Evolutionary conservation across 1,140 invertebrate genomes (phyloP).

Genomic region (Heliconius hewitsoni): DNA sequence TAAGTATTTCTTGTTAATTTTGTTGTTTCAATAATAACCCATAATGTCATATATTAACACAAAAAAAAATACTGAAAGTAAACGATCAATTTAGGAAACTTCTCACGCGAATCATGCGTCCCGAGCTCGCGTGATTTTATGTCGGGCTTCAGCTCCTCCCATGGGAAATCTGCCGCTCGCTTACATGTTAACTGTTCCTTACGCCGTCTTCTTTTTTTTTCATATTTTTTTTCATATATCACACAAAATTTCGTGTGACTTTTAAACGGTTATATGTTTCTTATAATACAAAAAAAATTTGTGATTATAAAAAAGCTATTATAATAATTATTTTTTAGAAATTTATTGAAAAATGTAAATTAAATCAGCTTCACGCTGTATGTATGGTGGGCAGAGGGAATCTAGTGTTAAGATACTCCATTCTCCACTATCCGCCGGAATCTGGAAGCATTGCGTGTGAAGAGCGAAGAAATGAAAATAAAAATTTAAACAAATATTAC

Average conservation of each 20-base stretch:
- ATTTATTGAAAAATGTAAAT: no score
- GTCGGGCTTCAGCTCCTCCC: constrained; percentile 59
- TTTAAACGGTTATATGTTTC: neutral
- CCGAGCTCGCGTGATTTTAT: constrained; percentile 59
- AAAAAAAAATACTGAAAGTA: neutral
- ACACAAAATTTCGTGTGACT: constrained; percentile 4
- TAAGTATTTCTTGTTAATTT: no score
- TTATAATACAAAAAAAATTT: neutral
- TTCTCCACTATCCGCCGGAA: no score
- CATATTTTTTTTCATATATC: neutral
- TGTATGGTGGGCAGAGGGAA: no score
- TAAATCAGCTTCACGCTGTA: no score
- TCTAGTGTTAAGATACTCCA: no score
- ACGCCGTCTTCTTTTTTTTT: neutral
- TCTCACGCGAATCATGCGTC: constrained; percentile 61
- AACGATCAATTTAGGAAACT: constrained; percentile 30
- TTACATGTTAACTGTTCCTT: constrained; percentile 3
- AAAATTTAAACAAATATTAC: no score
- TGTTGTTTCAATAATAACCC: no score
- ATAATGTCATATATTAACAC: neutral
- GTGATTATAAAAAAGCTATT: neutral
- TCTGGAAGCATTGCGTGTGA: no score
- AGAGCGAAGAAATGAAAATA: no score
- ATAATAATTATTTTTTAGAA: no score
- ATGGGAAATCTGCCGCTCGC: constrained; percentile 49